These are phyloP conservation scores for Drosophila kuntzei DNA, from an alignment of 2,888 invertebrate species.

Conservation along the genomic window DNA sequence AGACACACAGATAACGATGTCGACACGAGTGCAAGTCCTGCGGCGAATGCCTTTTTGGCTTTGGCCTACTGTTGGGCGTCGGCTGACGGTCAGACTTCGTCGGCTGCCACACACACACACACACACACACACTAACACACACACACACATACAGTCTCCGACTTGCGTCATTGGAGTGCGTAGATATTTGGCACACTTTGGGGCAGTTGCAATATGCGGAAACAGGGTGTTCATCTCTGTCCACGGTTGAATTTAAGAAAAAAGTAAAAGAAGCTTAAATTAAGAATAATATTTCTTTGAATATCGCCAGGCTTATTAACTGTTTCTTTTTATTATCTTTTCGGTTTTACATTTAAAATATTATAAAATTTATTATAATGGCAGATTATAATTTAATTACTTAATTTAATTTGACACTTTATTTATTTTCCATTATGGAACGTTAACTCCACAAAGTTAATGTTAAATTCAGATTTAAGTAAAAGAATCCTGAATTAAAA, in stretches of 20 bases:
- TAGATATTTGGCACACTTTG: constrained; percentile 18
- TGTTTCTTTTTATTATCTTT: too few species aligned
- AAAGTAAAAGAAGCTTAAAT: too few species aligned
- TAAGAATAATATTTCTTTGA: too few species aligned
- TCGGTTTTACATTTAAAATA: too few species aligned
- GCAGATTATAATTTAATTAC: too few species aligned
- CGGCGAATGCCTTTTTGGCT: constrained; percentile 50
- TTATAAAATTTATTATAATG: too few species aligned
- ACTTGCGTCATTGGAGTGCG: constrained; percentile 20
- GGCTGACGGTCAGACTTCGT: constrained; percentile 39
- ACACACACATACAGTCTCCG: constrained; percentile 1
- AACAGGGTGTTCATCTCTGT: constrained; percentile 37
- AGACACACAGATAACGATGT: not conserved
- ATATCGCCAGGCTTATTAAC: too few species aligned
- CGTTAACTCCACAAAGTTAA: too few species aligned
- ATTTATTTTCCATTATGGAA: too few species aligned
- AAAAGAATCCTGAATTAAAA: too few species aligned
- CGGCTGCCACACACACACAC: constrained; percentile 8
- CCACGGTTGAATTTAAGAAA: not conserved
- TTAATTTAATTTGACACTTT: too few species aligned
- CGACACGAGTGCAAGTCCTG: constrained; percentile 43
- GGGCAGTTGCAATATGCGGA: constrained; percentile 24
- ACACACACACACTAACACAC: not conserved
- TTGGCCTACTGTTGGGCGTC: constrained; percentile 64
- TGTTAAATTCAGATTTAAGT: too few species aligned